Percentiles rank a stretch among this genome's conserved stretches.
Conservation (phyloP, 1,140 invertebrate genomes). For the Drosophila ficusphila region DNA sequence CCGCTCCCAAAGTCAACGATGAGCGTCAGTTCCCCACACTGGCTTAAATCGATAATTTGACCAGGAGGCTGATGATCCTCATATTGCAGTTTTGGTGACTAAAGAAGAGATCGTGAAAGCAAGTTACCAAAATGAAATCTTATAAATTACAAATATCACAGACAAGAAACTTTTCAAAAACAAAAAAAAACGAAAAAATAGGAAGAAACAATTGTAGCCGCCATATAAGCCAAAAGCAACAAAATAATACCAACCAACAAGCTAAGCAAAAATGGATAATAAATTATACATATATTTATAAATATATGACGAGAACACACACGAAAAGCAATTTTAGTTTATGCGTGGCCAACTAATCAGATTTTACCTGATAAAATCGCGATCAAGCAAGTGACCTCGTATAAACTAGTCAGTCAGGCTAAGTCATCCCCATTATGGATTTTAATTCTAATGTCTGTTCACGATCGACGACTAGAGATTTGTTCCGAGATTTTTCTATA, state of each 20-base stretch:
- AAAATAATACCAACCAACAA: constrained; percentile 53
- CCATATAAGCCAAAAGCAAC: constrained; percentile 76
- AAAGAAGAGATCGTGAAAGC: constrained; percentile 1
- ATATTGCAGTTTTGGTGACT: constrained; percentile 33
- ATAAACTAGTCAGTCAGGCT: constrained; percentile 30
- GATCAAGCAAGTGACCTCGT: constrained; percentile 30
- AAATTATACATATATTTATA: constrained; percentile 48
- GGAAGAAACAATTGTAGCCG: constrained; percentile 35
- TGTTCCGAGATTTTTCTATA: constrained; percentile 14
- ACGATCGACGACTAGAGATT: constrained; percentile 7
- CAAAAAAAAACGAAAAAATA: constrained; percentile 7
- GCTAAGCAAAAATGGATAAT: constrained; percentile 37
- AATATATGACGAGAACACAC: constrained; percentile 46
- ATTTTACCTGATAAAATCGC: constrained; percentile 32
- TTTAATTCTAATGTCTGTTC: constrained; percentile 21
- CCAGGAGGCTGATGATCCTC: constrained; percentile 10
- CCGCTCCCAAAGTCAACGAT: constrained; percentile 96
- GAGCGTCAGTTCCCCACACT: constrained; percentile 97
- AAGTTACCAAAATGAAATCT: constrained; percentile 54
- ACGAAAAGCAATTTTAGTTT: constrained; percentile 56
- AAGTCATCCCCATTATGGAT: constrained; percentile 6
- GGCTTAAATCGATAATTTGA: constrained; percentile 83
- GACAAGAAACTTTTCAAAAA: constrained; percentile 32
- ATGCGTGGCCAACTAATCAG: constrained; percentile 41
- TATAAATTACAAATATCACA: constrained; percentile 51